Conservation (phyloP, 2,888 invertebrate species). For the Drosophila phalerata region DNA sequence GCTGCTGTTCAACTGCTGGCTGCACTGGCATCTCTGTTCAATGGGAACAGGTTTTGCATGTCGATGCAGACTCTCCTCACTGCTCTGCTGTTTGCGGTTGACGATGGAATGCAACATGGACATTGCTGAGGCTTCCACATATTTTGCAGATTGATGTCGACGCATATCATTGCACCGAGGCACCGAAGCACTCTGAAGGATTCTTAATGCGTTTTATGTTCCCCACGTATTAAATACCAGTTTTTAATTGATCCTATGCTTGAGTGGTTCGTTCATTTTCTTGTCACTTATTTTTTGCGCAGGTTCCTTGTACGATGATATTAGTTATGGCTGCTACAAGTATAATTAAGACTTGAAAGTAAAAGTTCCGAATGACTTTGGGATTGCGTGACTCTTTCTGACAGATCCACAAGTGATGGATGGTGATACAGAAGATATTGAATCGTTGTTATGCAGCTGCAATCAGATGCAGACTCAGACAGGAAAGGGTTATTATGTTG, state of each 20-base stretch:
- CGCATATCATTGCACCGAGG: conserved; percentile 44
- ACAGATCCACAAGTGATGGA: conserved; percentile 39
- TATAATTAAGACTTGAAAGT: conserved; percentile 48
- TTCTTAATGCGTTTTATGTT: conserved; percentile 62
- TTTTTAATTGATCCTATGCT: conserved; percentile 57
- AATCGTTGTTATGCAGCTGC: conserved; percentile 11
- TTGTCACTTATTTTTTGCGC: conserved; percentile 3
- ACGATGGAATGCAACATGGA: conserved; percentile 51
- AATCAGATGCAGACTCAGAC: conserved; percentile 19
- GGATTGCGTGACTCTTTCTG: conserved; percentile 35
- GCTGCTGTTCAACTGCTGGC: conserved; percentile 10
- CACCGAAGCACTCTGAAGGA: conserved; percentile 50
- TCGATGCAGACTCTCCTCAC: conserved; percentile 39
- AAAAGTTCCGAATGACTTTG: conserved; percentile 29
- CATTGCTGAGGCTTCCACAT: conserved; percentile 59
- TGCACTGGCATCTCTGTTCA: conserved; percentile 38
- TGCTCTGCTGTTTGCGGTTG: conserved; percentile 49
- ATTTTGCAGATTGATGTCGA: conserved; percentile 53
- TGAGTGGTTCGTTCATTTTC: conserved; percentile 17
- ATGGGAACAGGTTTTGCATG: conserved; percentile 60
- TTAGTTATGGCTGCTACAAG: conserved; percentile 35
- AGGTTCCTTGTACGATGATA: conserved; percentile 17
- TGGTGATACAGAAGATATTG: conserved; percentile 20
- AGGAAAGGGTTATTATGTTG: conserved; percentile 21
- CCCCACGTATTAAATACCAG: conserved; percentile 54